Evolutionary conservation across 2,888 invertebrate species (phyloP).

Genomic region (Thyatira batis): DNA sequence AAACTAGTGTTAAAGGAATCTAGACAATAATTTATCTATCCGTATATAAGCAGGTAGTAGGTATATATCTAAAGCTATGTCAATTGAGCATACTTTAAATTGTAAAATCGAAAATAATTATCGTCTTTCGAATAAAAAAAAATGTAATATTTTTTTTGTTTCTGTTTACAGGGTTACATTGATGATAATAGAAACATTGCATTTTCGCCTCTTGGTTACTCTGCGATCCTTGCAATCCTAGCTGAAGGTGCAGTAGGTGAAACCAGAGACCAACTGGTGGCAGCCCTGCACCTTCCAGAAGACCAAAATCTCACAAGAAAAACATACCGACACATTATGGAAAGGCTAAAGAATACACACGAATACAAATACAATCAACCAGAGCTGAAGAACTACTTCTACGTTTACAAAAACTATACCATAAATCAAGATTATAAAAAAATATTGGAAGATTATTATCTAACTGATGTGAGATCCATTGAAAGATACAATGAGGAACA

Average conservation of each 20-base stretch:
- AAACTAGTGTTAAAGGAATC: constrained; percentile 11
- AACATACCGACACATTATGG: constrained; percentile 75
- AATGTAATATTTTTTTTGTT: neutral
- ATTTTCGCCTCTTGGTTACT: constrained; percentile 85
- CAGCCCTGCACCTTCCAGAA: constrained; percentile 81
- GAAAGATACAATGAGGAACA: constrained; percentile 65
- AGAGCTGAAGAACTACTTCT: constrained; percentile 85
- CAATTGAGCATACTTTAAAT: too few relatives aligned
- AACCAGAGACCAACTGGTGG: constrained; percentile 81
- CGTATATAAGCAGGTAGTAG: constrained; percentile 4
- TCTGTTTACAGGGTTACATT: constrained; percentile 72
- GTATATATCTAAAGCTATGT: too few relatives aligned
- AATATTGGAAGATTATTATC: constrained; percentile 81
- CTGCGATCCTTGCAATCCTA: constrained; percentile 83
- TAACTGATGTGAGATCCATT: constrained; percentile 84
- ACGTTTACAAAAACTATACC: constrained; percentile 85
- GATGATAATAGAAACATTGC: constrained; percentile 82
- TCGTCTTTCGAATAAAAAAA: neutral
- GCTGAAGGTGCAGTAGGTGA: constrained; percentile 84
- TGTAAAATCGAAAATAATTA: too few relatives aligned
- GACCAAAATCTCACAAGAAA: constrained; percentile 70
- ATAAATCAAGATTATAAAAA: constrained; percentile 83
- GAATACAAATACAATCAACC: constrained; percentile 79
- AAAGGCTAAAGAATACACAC: constrained; percentile 73
- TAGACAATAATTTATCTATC: neutral